Percentiles rank a stretch among this genome's conserved stretches.
These are phyloP conservation scores for Galendromus occidentalis DNA, from an alignment of 1,140 invertebrate genomes.

Conservation along the genomic window DNA sequence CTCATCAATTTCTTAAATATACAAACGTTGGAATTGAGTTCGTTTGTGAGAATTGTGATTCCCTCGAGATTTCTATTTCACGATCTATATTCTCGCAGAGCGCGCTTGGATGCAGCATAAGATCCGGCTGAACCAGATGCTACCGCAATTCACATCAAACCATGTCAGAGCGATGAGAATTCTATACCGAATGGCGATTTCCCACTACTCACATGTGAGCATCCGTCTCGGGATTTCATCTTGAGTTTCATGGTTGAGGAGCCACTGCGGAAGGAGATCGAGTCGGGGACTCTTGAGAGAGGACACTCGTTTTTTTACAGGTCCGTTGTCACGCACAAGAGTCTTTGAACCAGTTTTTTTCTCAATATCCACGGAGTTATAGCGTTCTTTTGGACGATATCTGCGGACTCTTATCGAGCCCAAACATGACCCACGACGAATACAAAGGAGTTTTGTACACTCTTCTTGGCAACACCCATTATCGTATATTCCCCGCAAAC, in stretches of 20 bases:
- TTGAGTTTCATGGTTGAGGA: constrained; percentile 9
- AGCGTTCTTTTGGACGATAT: constrained; percentile 37
- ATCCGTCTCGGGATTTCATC: too few relatives aligned
- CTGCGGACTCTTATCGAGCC: constrained; percentile 35
- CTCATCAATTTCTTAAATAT: too few relatives aligned
- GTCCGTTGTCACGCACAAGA: constrained; percentile 41
- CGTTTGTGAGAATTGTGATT: background rate
- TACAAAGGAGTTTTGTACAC: constrained; percentile 62
- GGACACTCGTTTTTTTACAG: constrained; percentile 25
- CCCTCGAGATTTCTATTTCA: background rate
- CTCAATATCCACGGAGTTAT: constrained; percentile 40
- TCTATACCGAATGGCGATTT: constrained; percentile 39
- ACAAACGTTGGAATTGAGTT: background rate
- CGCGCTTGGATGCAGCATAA: constrained; percentile 44
- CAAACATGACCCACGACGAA: constrained; percentile 41
- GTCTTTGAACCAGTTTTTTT: constrained; percentile 33
- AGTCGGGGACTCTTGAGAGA: background rate
- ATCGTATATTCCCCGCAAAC: constrained; percentile 42
- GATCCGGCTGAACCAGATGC: constrained; percentile 25
- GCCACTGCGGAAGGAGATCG: background rate
- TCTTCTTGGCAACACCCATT: constrained; percentile 41
- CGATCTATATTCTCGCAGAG: constrained; percentile 28
- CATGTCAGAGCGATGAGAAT: constrained; percentile 39
- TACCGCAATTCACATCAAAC: constrained; percentile 23
- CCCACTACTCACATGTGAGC: constrained; percentile 42